These are phyloP conservation scores for Tortrix viridana DNA, from an alignment of 2,888 invertebrate species.

Conservation along the genomic window DNA sequence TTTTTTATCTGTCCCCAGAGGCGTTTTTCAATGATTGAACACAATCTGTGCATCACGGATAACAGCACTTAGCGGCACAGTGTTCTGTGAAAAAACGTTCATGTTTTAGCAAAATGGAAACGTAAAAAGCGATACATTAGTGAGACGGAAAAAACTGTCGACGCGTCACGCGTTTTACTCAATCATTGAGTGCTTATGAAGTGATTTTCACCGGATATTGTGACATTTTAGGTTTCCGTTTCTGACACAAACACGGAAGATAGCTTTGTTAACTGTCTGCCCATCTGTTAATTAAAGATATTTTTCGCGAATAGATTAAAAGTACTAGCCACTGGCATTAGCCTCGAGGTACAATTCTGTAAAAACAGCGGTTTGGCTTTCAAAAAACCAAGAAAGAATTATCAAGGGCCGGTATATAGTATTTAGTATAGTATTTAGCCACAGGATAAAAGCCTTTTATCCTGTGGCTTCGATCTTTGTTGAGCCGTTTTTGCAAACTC, in stretches of 20 bases:
- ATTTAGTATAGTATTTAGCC: too few relatives aligned
- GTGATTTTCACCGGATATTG: neutral
- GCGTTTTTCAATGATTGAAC: slow-evolving; percentile 64
- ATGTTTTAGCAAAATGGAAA: slow-evolving; percentile 47
- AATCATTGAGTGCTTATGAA: neutral
- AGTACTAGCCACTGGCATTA: too few relatives aligned
- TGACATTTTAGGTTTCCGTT: neutral
- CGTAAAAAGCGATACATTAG: slow-evolving; percentile 34
- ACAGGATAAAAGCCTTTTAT: slow-evolving; percentile 52
- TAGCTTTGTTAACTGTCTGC: too few relatives aligned
- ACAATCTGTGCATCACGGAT: slow-evolving; percentile 57
- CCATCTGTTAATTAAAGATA: too few relatives aligned
- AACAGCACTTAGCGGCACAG: slow-evolving; percentile 36
- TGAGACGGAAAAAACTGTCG: slow-evolving; percentile 14
- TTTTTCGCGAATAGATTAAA: too few relatives aligned
- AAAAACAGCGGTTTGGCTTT: too few relatives aligned
- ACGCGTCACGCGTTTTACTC: neutral
- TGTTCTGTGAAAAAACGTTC: slow-evolving; percentile 47
- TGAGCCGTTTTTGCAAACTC: too few relatives aligned
- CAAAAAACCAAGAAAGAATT: slow-evolving; percentile 48
- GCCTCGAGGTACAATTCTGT: too few relatives aligned
- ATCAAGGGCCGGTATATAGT: slow-evolving; percentile 45
- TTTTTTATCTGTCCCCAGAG: slow-evolving; percentile 59
- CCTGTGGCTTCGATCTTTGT: too few relatives aligned
- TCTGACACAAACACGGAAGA: too few relatives aligned